Evolutionary conservation across 1,140 invertebrate genomes (phyloP), one percentile per base, ranked within the genome.

Genomic region (Apis cerana): DNA sequence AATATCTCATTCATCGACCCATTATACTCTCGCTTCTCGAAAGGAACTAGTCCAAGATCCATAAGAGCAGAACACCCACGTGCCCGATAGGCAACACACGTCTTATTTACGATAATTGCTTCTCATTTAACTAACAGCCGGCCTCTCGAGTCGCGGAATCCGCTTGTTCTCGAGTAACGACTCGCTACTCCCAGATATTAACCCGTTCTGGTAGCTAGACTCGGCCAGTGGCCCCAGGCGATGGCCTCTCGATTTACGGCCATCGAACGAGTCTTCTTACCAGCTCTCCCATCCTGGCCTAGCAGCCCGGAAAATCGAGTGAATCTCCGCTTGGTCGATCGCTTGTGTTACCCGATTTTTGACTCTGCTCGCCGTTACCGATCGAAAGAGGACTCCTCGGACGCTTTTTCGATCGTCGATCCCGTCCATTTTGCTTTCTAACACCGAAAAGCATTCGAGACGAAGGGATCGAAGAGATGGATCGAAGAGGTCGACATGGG

Each of bases 101-200:
- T 86, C 59, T 81, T 88, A 88, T 87, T 88, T 85, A 88, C 78
- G 85, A 62, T 87, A 87, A 88, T 87, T 80, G 79, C 56, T 27
- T 69, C 62, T 85, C 80, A 71, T 83, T 82, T 82, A 75, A 80
- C 75, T 75, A 75, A 86, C 74, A 86, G 81, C 48, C 84, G 84
- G 65, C 71, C 82, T 69, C 68, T 33, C 19, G 27, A 33, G 27
- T 62, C 70, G 62, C 64, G 72, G 81, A 74, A 83, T 79, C 52
- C 68, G 75, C 68, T 58, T 56, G 68, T 85, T 85, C 58, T 59
- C 74, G 68, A 52, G n/a, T 58, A 69, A 64, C 71, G 23, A 58
- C 50, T 13, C 1, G 61, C 75, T 59, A 23, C 61, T 27, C 19
- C 48, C 56, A 64, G 58, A 83, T 86, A 86, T 87, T 87, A 87